Base-by-base conservation (phyloP, 2,113 vertebrate species). In the Clarias magur region DNA sequence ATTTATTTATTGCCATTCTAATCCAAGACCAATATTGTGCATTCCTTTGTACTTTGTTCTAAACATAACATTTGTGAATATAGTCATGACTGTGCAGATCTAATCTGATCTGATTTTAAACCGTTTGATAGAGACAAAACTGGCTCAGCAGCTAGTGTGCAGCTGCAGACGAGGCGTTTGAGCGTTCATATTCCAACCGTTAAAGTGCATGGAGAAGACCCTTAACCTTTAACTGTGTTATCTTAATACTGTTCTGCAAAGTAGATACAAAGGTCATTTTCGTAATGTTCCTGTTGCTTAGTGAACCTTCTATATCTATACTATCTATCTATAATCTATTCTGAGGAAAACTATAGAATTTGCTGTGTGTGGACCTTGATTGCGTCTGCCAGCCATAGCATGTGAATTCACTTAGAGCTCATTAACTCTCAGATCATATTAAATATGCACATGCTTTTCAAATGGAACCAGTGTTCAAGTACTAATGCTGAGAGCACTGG, bases 391-490 rank as follows among this genome's bases (percentile, higher is more conserved):
- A 63, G 25, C 38, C 38, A 2, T 15, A 27, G 67, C 73, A 79
- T 85, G 84, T 53, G 54, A 56, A 79, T 23, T 54, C 84, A 34
- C 12, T 85, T 67, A 65, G 57, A 34, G 38, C n/a, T 67, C 60
- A 54, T 79, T 78, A 23, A 56, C 38, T 53, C 25, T 53, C 25
- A n/a, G 67, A 84, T 54, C 27, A 57, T 57, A 59, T 84, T 21
- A 57, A 56, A 68, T 23, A 34, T 48, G 34, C 17, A 60, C 60
- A 38, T 67, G 62, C 2, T 23, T 83, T 65, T 25, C 62, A 54
- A 53, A 83, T 3, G 3, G 25, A 54, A 16, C 25, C 62, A 67
- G 62, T 65, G 25, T 65, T 65, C 27, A 59, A 48, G 78, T 80
- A 16, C 25, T 79, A 23, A 54, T 53, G 48, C 23, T 15, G 73